phyloP scores from a whole-genome alignment of 2,888 invertebrate species.

The Opisthograptis luteolata region DNA sequence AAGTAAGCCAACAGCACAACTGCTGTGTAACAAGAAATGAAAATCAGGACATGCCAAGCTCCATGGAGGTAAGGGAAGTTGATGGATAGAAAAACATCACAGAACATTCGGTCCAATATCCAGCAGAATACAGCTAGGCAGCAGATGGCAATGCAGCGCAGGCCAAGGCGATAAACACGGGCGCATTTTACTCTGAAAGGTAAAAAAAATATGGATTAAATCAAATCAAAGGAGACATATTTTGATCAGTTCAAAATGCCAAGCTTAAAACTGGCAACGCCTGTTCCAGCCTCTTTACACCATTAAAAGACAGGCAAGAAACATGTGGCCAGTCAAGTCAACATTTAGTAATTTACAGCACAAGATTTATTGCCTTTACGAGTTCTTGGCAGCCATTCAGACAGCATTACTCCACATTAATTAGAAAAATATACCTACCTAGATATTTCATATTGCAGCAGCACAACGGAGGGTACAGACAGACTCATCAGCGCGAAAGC shows the following conservation, averaged over 20 bases:
- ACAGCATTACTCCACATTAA: too few relatives aligned
- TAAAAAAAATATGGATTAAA: too few relatives aligned
- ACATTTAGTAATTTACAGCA: too few relatives aligned
- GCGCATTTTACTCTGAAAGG: slow-evolving; percentile 83
- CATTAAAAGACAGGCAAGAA: too few relatives aligned
- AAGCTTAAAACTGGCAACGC: too few relatives aligned
- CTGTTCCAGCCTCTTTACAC: too few relatives aligned
- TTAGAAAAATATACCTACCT: slow-evolving; percentile 84
- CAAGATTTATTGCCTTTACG: too few relatives aligned
- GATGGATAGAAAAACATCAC: slow-evolving; percentile 90
- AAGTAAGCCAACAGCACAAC: slow-evolving; percentile 92
- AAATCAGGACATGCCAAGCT: slow-evolving; percentile 92
- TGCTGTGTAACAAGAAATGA: slow-evolving; percentile 90
- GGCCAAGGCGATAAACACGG: slow-evolving; percentile 88
- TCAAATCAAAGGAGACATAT: too few relatives aligned
- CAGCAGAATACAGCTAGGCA: slow-evolving; percentile 89
- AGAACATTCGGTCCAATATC: slow-evolving; percentile 91
- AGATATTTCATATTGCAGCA: slow-evolving; percentile 87
- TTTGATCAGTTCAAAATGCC: too few relatives aligned
- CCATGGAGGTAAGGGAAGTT: slow-evolving; percentile 93
- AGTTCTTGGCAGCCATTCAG: too few relatives aligned
- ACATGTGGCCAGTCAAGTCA: too few relatives aligned
- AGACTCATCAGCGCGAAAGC: slow-evolving; percentile 92
- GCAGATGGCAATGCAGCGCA: slow-evolving; percentile 88
- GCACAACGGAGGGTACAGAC: slow-evolving; percentile 87